These are phyloP conservation scores for Sinocyclocheilus anophthalmus DNA, from an alignment of 2,113 vertebrate genomes.

Conservation along the genomic window DNA sequence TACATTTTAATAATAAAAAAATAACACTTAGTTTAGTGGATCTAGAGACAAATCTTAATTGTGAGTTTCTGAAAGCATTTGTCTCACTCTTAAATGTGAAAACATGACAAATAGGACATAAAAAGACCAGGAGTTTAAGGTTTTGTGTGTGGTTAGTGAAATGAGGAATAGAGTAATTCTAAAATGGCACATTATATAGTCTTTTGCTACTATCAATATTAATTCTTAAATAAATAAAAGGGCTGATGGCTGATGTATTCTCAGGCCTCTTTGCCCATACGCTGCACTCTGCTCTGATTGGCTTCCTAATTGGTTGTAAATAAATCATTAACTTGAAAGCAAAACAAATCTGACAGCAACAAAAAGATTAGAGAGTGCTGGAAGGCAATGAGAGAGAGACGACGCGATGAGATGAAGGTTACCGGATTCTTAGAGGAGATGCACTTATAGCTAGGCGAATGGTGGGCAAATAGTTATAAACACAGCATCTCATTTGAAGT, in stretches of 20 bases:
- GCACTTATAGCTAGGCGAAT: too few relatives aligned
- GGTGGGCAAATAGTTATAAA: constrained; percentile 74
- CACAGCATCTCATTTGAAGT: constrained; percentile 81
- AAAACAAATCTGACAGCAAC: constrained; percentile 80
- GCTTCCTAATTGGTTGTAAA: constrained; percentile 79
- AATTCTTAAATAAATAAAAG: constrained; percentile 26
- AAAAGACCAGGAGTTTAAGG: neutral
- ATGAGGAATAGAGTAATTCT: neutral
- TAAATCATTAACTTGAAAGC: constrained; percentile 82
- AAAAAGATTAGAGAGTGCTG: too few relatives aligned
- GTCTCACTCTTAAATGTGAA: neutral
- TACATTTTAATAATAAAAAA: too few relatives aligned
- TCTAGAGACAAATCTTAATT: neutral
- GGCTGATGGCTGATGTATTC: constrained; percentile 48
- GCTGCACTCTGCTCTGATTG: constrained; percentile 77
- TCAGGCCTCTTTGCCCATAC: constrained; percentile 70
- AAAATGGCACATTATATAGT: neutral
- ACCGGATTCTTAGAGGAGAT: constrained; percentile 61
- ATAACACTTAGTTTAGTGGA: neutral
- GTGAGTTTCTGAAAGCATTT: neutral
- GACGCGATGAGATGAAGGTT: constrained; percentile 41
- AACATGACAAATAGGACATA: neutral
- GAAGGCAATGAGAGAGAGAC: neutral
- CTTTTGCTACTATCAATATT: neutral
- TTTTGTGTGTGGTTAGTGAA: neutral